Evolutionary conservation across 2,888 invertebrate species (phyloP).

Genomic region (Germaria angustata): DNA sequence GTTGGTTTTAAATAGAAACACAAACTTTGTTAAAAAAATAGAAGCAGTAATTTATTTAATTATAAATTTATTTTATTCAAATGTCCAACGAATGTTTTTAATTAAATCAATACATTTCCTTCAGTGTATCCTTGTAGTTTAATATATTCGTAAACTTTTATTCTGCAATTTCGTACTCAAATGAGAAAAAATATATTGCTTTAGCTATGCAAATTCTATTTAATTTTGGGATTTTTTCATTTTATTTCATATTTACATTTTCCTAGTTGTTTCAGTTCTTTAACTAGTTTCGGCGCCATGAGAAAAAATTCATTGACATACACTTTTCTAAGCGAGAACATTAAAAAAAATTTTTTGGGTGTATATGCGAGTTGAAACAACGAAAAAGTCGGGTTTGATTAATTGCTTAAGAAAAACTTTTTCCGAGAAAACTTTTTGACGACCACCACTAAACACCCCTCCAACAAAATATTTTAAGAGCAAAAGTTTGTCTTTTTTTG

Average conservation of each 20-base stretch:
- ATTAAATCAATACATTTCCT: slow-evolving; percentile 24
- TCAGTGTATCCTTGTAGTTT: slow-evolving; percentile 9
- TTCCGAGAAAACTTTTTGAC: slow-evolving; percentile 9
- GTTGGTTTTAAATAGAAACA: too few species aligned
- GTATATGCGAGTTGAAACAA: slow-evolving; percentile 35
- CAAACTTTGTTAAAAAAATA: too few species aligned
- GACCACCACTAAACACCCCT: slow-evolving; percentile 15
- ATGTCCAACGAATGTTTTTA: not conserved
- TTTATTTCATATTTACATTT: slow-evolving; percentile 23
- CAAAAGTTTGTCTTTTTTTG: not conserved
- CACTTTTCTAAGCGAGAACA: slow-evolving; percentile 39
- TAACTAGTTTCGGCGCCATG: slow-evolving; percentile 30
- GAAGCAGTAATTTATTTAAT: too few species aligned
- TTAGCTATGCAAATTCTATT: slow-evolving; percentile 50
- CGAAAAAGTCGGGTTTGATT: slow-evolving; percentile 59
- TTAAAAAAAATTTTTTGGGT: slow-evolving; percentile 11
- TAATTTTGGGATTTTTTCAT: slow-evolving; percentile 27
- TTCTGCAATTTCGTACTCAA: not conserved
- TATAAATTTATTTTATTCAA: not conserved
- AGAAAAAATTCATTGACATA: slow-evolving; percentile 56
- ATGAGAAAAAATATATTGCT: slow-evolving; percentile 10
- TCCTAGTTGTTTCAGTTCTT: slow-evolving; percentile 20
- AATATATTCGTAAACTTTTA: slow-evolving; percentile 10
- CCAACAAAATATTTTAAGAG: slow-evolving; percentile 16
- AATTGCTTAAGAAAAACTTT: slow-evolving; percentile 62